Conservation (phyloP, 2,113 vertebrate genomes). For the Tringa solitaria region DNA sequence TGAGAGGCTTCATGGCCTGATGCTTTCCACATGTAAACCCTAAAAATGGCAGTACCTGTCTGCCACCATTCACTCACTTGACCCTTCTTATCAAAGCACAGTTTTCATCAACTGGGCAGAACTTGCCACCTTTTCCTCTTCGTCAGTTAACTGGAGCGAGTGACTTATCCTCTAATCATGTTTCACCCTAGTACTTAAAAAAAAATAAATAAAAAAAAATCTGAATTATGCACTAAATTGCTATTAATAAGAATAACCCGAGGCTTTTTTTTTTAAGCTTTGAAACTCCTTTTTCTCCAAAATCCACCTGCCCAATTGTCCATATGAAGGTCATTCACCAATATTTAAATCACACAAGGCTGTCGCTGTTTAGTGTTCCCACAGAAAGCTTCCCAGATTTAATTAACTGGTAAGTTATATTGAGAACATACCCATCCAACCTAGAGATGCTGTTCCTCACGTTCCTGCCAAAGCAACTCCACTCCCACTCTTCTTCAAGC, state of each 20-base stretch:
- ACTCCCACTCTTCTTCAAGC: neutral
- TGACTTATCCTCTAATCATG: neutral
- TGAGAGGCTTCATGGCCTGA: neutral
- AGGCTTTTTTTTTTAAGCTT: neutral
- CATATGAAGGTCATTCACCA: neutral
- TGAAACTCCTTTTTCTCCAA: neutral
- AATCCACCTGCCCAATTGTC: neutral
- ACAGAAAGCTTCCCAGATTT: neutral
- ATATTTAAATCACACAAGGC: neutral
- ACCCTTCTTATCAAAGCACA: neutral
- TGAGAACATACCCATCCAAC: neutral
- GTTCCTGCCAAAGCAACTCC: conserved; percentile 2
- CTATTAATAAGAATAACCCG: neutral
- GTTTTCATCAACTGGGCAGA: neutral
- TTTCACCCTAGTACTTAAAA: neutral
- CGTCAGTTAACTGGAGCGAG: neutral
- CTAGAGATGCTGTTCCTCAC: neutral
- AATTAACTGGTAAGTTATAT: neutral
- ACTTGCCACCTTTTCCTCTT: neutral
- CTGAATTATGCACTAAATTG: neutral
- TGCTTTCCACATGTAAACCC: neutral
- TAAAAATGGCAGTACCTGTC: neutral
- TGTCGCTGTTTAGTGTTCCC: neutral
- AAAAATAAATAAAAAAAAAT: neutral
- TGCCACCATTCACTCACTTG: neutral